Evolutionary conservation across 1,140 invertebrate species (phyloP).

Genomic region (Bicyclus anynana): DNA sequence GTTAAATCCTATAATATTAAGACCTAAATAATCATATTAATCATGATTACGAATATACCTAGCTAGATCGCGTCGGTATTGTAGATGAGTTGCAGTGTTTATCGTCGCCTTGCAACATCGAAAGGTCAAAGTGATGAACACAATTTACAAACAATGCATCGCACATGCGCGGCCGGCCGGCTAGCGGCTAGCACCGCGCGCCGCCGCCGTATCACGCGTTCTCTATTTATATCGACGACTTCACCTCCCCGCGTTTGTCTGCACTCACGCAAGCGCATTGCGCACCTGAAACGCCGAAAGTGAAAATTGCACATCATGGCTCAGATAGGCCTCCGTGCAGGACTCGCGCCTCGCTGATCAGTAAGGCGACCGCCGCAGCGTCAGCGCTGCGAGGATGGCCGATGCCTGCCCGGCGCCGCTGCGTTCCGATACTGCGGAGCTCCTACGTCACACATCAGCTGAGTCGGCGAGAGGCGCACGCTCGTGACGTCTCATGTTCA

Average conservation of each 20-base stretch:
- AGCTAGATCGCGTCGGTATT: background rate
- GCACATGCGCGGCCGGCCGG: constrained; percentile 41
- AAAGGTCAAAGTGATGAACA: constrained; percentile 50
- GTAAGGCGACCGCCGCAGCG: constrained; percentile 27
- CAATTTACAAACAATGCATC: constrained; percentile 58
- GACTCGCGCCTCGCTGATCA: constrained; percentile 39
- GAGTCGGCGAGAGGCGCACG: constrained; percentile 41
- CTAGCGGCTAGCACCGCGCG: constrained; percentile 25
- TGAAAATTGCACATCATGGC: constrained; percentile 72
- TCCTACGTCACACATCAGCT: constrained; percentile 63
- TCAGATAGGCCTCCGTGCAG: constrained; percentile 30
- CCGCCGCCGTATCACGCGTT: constrained; percentile 43
- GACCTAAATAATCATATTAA: too few relatives aligned
- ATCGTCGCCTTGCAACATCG: constrained; percentile 20
- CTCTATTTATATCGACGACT: constrained; percentile 70
- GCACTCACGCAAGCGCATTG: constrained; percentile 60
- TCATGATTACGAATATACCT: too few relatives aligned
- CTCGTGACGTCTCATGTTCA: constrained; percentile 49
- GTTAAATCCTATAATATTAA: too few relatives aligned
- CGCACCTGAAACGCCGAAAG: constrained; percentile 58
- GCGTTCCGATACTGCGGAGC: constrained; percentile 50
- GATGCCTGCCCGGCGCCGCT: constrained; percentile 42
- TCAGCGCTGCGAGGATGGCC: constrained; percentile 55
- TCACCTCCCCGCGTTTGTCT: constrained; percentile 41
- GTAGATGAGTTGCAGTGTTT: constrained; percentile 5